Conservation (phyloP, 1,140 invertebrate species). For the Telenomus remus region DNA sequence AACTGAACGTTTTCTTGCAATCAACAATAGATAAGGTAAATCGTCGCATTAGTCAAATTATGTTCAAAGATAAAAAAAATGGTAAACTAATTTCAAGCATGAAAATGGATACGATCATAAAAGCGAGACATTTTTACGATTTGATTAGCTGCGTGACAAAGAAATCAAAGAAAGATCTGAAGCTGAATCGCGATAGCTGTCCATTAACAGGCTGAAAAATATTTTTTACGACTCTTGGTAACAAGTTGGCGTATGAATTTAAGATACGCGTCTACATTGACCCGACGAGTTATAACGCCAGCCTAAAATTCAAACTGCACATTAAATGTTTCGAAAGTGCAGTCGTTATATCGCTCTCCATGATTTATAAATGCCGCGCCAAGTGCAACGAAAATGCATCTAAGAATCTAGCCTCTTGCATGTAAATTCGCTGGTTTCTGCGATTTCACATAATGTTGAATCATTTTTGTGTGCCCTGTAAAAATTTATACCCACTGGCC, state of each 20-base stretch:
- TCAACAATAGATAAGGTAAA: too few relatives aligned
- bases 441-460: background rate
- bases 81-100: too few relatives aligned
- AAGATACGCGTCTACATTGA: constrained; percentile 9
- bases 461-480: too few relatives aligned
- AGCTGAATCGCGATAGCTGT: background rate
- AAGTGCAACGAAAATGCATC: constrained; percentile 23
- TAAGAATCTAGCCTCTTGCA: constrained; percentile 18
- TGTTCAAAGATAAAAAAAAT: too few relatives aligned
- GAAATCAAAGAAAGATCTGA: background rate
- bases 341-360: constrained; percentile 23
- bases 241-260: constrained; percentile 4
- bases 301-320: constrained; percentile 18
- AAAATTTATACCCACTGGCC: too few relatives aligned
- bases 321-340: constrained; percentile 42
- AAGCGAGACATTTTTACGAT: too few relatives aligned
- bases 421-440: background rate
- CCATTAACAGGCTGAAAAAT: constrained; percentile 9
- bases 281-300: constrained; percentile 15
- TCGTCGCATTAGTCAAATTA: too few relatives aligned
- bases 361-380: constrained; percentile 37
- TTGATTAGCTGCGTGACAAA: background rate
- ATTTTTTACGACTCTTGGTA: constrained; percentile 20
- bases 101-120: too few relatives aligned
- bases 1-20: too few relatives aligned